Conservation (phyloP, 1,140 invertebrate genomes). For the Trichoplusia ni region DNA sequence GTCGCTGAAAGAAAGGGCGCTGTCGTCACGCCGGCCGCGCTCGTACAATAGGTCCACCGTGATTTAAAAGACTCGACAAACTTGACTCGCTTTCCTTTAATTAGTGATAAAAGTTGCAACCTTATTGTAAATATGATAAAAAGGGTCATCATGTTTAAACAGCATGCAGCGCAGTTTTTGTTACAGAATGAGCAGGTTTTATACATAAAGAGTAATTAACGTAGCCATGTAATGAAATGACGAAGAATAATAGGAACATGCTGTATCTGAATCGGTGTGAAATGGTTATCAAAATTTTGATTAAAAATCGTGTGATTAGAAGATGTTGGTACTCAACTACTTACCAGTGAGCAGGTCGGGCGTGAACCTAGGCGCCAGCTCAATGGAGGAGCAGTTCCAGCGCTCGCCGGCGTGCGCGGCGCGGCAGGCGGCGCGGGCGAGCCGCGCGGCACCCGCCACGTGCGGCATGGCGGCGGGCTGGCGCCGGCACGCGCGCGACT, state of each 20-base stretch:
- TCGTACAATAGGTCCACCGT: conserved; percentile 62
- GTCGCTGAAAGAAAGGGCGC: conserved; percentile 59
- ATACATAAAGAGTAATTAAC: too few species aligned
- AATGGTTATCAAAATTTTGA: too few species aligned
- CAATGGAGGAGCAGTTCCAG: conserved; percentile 93
- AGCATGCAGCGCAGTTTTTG: too few species aligned
- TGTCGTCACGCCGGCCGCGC: conserved; percentile 61
- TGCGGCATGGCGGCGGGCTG: conserved; percentile 88
- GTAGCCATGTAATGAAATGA: too few species aligned
- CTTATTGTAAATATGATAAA: conserved; percentile 7
- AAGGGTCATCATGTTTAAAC: not conserved
- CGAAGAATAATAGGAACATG: too few species aligned
- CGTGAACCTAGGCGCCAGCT: conserved; percentile 86
- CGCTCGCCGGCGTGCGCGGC: conserved; percentile 86
- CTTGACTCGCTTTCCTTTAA: conserved; percentile 68
- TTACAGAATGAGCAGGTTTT: too few species aligned
- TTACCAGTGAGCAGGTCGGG: conserved; percentile 90
- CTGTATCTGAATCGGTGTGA: too few species aligned
- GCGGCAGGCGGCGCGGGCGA: conserved; percentile 87
- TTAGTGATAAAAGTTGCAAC: conserved; percentile 59
- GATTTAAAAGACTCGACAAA: conserved; percentile 69
- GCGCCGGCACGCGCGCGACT: conserved; percentile 85
- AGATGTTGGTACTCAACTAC: too few species aligned
- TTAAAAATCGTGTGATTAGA: too few species aligned
- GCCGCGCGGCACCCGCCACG: conserved; percentile 86